Evolutionary conservation across 1,140 invertebrate genomes (phyloP).

Genomic region (Drosophila guanche): DNA sequence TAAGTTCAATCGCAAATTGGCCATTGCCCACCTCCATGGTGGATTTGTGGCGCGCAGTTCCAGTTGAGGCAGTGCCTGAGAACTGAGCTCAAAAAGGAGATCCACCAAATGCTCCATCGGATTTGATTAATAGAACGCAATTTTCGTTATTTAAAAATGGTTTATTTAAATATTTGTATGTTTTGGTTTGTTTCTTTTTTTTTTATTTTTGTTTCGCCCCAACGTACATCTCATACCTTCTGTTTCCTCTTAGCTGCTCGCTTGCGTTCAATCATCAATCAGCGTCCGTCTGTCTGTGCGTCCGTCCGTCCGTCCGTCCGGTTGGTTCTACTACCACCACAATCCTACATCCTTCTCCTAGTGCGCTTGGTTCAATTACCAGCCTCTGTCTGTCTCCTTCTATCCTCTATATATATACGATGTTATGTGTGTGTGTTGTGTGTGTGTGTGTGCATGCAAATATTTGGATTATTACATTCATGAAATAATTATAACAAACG

Average conservation of each 20-base stretch:
- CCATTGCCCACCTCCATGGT: too few species aligned
- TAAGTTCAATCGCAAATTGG: slow-evolving; percentile 2
- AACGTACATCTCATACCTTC: slow-evolving; percentile 20
- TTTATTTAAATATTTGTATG: slow-evolving; percentile 75
- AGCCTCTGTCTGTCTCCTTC: slow-evolving; percentile 25
- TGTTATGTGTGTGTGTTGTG: slow-evolving; percentile 21
- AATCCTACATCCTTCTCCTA: too few species aligned
- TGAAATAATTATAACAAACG: slow-evolving; percentile 21
- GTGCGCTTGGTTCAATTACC: slow-evolving; percentile 13
- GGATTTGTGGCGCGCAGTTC: too few species aligned
- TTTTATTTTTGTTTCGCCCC: slow-evolving; percentile 4
- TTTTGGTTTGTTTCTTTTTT: slow-evolving; percentile 44
- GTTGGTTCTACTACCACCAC: slow-evolving; percentile 7
- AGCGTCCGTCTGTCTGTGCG: slow-evolving; percentile 28
- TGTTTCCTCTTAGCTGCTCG: slow-evolving; percentile 30
- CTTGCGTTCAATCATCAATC: slow-evolving; percentile 21
- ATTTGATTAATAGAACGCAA: slow-evolving; percentile 34
- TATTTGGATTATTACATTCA: slow-evolving; percentile 23
- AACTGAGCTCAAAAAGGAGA: too few species aligned
- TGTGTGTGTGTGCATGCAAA: slow-evolving; percentile 28
- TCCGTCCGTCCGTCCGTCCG: not conserved
- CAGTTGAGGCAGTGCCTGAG: too few species aligned
- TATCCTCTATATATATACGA: slow-evolving; percentile 10
- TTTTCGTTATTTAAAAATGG: slow-evolving; percentile 70
- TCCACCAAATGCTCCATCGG: not conserved